A percentile compares a stretch with the other conserved stretches of the same genome.
phyloP scores from a whole-genome alignment of 2,888 invertebrate genomes.

The Eristalinus sepulchralis region DNA sequence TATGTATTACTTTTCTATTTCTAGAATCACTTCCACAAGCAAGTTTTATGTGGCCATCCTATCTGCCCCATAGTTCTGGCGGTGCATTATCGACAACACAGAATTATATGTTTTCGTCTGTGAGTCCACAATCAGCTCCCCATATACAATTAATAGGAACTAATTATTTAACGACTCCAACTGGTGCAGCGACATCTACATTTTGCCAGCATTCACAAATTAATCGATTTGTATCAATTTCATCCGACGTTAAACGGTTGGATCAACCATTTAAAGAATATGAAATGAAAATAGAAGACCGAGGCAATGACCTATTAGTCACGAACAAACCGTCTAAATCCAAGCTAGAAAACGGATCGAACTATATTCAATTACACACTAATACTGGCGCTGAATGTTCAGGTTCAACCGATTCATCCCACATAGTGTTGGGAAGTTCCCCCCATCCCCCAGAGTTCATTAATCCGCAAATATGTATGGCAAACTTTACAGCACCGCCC shows the following conservation, averaged over 20 bases:
- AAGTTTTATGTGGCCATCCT: background rate
- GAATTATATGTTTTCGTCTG: slow-evolving; percentile 77
- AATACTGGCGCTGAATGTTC: background rate
- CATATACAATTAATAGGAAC: slow-evolving; percentile 85
- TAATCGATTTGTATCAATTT: slow-evolving; percentile 85
- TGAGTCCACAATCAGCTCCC: slow-evolving; percentile 79
- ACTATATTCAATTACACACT: slow-evolving; percentile 12
- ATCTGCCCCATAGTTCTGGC: background rate
- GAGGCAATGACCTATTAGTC: slow-evolving; percentile 78
- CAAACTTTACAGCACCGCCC: slow-evolving; percentile 16
- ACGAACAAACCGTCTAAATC: slow-evolving; percentile 11
- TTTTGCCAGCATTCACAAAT: slow-evolving; percentile 86
- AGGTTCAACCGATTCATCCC: slow-evolving; percentile 4
- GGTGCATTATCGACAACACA: background rate
- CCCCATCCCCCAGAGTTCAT: background rate
- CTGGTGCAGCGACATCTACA: slow-evolving; percentile 79
- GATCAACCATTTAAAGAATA: slow-evolving; percentile 81
- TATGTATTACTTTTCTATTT: background rate
- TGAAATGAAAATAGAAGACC: slow-evolving; percentile 88
- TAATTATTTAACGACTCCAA: slow-evolving; percentile 83
- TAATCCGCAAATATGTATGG: slow-evolving; percentile 4
- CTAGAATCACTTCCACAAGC: background rate
- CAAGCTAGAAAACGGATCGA: slow-evolving; percentile 9
- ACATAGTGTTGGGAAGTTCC: slow-evolving; percentile 13
- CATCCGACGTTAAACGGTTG: slow-evolving; percentile 82